Percentiles rank a stretch among this genome's conserved stretches.
phyloP scores from a whole-genome alignment of 2,113 vertebrate species.

The Dicrurus megarhynchus region DNA sequence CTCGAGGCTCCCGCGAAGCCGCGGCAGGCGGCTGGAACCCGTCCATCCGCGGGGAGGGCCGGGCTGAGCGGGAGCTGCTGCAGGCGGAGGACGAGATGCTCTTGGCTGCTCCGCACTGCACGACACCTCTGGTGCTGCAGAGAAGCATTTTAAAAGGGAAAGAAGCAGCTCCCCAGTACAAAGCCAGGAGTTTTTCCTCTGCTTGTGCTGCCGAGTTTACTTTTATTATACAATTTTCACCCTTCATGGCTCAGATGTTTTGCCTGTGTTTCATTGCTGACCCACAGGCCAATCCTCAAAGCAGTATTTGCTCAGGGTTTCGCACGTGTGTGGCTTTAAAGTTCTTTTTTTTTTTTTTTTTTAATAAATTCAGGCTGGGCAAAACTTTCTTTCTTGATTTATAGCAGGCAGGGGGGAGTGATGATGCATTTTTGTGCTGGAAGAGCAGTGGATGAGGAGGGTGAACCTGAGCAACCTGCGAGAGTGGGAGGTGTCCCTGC shows the following conservation, averaged over 20 bases:
- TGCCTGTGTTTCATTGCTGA: neutral
- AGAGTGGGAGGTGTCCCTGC: neutral
- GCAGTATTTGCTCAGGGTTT: conserved; percentile 6
- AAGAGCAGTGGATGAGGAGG: neutral
- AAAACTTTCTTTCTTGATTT: neutral
- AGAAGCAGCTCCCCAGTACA: neutral
- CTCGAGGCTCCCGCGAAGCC: conserved; percentile 28
- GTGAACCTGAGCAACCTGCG: neutral
- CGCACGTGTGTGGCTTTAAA: neutral
- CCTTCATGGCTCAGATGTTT: neutral
- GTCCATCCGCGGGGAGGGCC: neutral
- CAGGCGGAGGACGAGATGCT: neutral
- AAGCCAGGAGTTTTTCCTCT: neutral
- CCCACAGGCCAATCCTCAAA: neutral
- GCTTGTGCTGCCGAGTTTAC: neutral
- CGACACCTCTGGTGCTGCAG: neutral
- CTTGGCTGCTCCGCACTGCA: neutral
- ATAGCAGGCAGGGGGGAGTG: fast-evolving
- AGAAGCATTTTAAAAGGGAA: neutral
- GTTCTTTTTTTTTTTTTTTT: neutral
- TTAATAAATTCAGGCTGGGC: neutral
- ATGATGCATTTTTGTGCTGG: neutral
- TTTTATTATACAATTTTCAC: neutral
- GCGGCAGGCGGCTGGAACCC: conserved; percentile 13
- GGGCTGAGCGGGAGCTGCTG: neutral